Percentiles rank a stretch among this genome's conserved stretches.
Evolutionary conservation across 2,113 vertebrate genomes (phyloP).

Genomic region (Chaetodon trifascialis): DNA sequence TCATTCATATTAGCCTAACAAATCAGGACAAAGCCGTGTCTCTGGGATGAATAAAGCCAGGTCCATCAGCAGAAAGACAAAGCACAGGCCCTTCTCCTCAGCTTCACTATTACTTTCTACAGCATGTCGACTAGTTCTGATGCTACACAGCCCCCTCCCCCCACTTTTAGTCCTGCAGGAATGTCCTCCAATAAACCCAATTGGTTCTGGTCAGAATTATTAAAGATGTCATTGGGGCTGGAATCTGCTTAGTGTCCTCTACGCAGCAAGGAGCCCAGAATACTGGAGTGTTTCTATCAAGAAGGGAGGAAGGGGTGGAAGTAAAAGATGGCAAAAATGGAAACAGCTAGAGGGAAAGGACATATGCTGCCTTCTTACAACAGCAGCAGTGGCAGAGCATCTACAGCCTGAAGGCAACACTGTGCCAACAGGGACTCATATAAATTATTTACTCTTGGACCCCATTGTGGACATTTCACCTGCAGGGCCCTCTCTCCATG

Average conservation of each 20-base stretch:
- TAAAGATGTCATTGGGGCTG: slow-evolving; percentile 58
- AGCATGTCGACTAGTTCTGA: slow-evolving; percentile 43
- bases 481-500: slow-evolving; percentile 34
- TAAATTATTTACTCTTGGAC: slow-evolving; percentile 72
- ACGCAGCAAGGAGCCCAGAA: neutral
- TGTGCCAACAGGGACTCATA: slow-evolving; percentile 53
- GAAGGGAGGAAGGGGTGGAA: neutral
- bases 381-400: slow-evolving; percentile 49
- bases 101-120: slow-evolving; percentile 49
- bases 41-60: slow-evolving; percentile 39
- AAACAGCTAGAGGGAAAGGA: slow-evolving; percentile 59
- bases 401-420: slow-evolving; percentile 60
- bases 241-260: slow-evolving; percentile 53
- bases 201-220: slow-evolving; percentile 68
- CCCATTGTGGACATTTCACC: slow-evolving; percentile 51
- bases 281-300: slow-evolving; percentile 17
- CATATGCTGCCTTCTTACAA: slow-evolving; percentile 60
- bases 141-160: slow-evolving; percentile 32
- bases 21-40: slow-evolving; percentile 3
- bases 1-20: slow-evolving; percentile 42
- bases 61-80: slow-evolving; percentile 43
- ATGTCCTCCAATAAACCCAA: slow-evolving; percentile 69
- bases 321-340: slow-evolving; percentile 46
- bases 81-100: slow-evolving; percentile 44
- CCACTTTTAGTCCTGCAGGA: slow-evolving; percentile 43